Evolutionary conservation across 2,113 vertebrate species (phyloP), one percentile per base, ranked within the genome.

Genomic region (Corvus moneduloides): DNA sequence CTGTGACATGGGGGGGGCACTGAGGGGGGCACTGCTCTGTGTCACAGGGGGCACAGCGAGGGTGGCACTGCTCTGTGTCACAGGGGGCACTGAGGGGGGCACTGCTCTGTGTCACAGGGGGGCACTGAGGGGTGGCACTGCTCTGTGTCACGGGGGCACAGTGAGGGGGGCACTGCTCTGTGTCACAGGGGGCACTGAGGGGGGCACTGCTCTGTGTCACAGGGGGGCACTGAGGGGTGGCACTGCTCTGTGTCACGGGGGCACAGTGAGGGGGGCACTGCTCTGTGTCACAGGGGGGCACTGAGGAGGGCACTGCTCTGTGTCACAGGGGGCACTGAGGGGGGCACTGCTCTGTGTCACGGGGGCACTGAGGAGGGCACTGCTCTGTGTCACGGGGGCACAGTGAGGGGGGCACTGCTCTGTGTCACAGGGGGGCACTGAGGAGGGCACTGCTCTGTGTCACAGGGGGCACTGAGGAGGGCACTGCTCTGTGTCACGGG

Each of bases 41-140:
- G 44, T 3, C 26, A 20, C 5, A 5, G 6, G 7, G 41, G 13
- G 4, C n/a, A 46, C 44, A n/a, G n/a, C 9, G 37, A 37, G 37
- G 24, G 24, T 8, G 46, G 8, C 66, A 52, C 26, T 41, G 27
- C 48, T 12, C 19, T 24, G 30, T 24, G 30, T 58, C 20, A 28
- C 55, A 11, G 39, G 20, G 44, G 19, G 3, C 19, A 46, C 19
- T 0, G 1, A 46, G 1, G 11, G 19, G 37, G 67, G 11, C 73
- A 26, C 16, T 58, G 58, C 35, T 6, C 3, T 22, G 49, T 62
- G n/a, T 21, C 67, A 69, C 18, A 7, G 4, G 37, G 37, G 37
- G 19, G 10, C 27, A 11, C 14, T 0, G 1, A 32, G 0, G 0
- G 11, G 18, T 23, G 43, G 16, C 59, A 46, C 18, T 41, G 24